Percentiles rank a stretch among this genome's conserved stretches.
Evolutionary conservation across 1,140 invertebrate genomes (phyloP).

Genomic region (Calosoma granatense): DNA sequence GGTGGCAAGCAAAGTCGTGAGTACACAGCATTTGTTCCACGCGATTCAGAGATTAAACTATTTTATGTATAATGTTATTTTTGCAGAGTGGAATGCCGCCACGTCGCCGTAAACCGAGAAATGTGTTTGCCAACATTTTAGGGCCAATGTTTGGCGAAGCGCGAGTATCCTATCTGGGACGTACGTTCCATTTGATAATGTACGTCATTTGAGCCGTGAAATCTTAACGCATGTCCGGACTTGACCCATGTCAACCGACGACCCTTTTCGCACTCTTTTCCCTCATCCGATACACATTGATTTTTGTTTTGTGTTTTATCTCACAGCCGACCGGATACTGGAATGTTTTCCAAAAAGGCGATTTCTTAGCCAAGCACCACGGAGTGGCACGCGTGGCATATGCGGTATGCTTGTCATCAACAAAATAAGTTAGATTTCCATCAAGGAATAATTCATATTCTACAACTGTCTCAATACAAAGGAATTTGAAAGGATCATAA

Average conservation of each 20-base stretch:
- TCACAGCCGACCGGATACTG: not conserved
- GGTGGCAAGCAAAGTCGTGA: not conserved
- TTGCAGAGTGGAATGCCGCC: not conserved
- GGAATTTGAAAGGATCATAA: too few species aligned
- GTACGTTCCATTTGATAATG: not conserved
- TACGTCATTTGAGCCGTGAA: not conserved
- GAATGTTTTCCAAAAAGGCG: constrained; percentile 1
- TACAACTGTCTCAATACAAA: too few species aligned
- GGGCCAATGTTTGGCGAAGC: not conserved
- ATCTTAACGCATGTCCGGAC: not conserved
- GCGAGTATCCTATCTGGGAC: not conserved
- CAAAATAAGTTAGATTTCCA: too few species aligned
- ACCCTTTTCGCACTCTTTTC: not conserved
- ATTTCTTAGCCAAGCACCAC: not conserved
- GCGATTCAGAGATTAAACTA: constrained; percentile 1
- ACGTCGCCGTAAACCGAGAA: not conserved
- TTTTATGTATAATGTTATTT: constrained; percentile 7
- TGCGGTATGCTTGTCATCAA: too few species aligned
- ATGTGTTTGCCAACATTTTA: constrained; percentile 6
- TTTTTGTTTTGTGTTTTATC: constrained; percentile 9
- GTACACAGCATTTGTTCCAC: not conserved
- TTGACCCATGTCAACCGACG: not conserved
- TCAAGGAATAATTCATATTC: too few species aligned
- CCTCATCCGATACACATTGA: constrained; percentile 3
- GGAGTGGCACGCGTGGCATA: too few species aligned